These are phyloP conservation scores for Acrossocheilus fasciatus DNA, from an alignment of 2,797 vertebrate species.

Conservation along the genomic window DNA sequence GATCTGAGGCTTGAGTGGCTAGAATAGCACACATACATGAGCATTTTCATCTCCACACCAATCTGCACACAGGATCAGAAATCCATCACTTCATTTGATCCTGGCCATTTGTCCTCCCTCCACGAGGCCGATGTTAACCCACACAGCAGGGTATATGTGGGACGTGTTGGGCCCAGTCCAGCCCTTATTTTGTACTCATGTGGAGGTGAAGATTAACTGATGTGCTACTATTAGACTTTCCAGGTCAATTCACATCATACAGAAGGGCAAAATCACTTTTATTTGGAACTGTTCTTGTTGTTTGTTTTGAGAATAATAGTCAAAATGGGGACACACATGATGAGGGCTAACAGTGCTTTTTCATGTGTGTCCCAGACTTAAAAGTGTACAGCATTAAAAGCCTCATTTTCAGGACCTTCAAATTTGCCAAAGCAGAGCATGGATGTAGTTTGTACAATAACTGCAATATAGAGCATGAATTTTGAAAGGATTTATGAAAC, in stretches of 20 bases:
- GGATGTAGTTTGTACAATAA: conserved; percentile 1
- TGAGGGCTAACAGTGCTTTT: conserved; percentile 10
- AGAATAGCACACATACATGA: conserved; percentile 77
- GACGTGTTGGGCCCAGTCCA: not conserved
- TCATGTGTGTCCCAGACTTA: not conserved
- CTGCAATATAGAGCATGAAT: not conserved
- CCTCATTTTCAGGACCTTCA: conserved; percentile 43
- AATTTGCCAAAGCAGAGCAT: conserved; percentile 17
- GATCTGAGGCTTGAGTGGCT: conserved; percentile 73
- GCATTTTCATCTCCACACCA: conserved; percentile 74
- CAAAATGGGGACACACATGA: not conserved
- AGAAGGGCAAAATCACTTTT: conserved; percentile 21
- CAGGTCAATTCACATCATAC: not conserved
- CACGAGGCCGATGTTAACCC: not conserved
- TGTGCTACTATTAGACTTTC: conserved; percentile 8
- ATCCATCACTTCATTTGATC: conserved; percentile 21
- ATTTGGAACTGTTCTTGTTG: conserved; percentile 17
- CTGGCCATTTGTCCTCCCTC: conserved; percentile 38
- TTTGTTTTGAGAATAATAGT: conserved; percentile 13
- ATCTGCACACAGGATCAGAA: conserved; percentile 39
- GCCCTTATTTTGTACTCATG: not conserved
- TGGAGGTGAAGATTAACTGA: conserved; percentile 23
- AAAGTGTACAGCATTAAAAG: conserved; percentile 14
- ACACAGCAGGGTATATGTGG: conserved; percentile 1
- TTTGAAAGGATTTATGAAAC: not conserved